Evolutionary conservation across 2,113 vertebrate genomes (phyloP), one percentile per base, ranked within the genome.

Genomic region (Puffinus mauretanicus): DNA sequence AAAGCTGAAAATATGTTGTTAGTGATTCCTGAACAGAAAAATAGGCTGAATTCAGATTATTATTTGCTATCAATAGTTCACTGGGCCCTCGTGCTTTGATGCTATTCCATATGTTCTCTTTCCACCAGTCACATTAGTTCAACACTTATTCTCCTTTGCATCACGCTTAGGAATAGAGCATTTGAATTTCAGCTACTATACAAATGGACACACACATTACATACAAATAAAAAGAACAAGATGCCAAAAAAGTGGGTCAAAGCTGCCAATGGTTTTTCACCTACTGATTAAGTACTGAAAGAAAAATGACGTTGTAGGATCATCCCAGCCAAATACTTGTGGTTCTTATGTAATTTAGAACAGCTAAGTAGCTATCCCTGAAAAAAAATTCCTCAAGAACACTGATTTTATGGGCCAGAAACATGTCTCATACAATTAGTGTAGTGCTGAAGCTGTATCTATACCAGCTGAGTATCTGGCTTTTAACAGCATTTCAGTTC

Each of bases 261-360:
- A 90, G n/a, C 66, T 73, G 29, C 67, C 82, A 88, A 81, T 22
- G 46, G 60, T 81, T 96, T 90, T 96, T 93, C 71, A 90, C 67
- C 78, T 93, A 76, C 73, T 82, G 84, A 85, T 80, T 62, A 94
- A 70, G 14, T 29, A 60, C 32, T n/a, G 36, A 86, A 90, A 93
- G 54, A 90, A 95, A 95, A 94, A 87, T 69, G 42, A 47, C 17
- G 66, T 3, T 81, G 55, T 44, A 55, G 38, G 46, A 82, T 54
- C 55, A 93, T 64, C 67, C 20, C 18, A 2, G 6, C 36, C 88
- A 93, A 95, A 71, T 62, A 60, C 16, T 67, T 86, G 72, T n/a
- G 57, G 90, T 83, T 93, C 55, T 70, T 82, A 52, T 3, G n/a
- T 60, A 88, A 88, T 67, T 78, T 71, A 78, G 49, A 83, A 83